Evolutionary conservation across 2,888 invertebrate genomes (phyloP).

Genomic region (Drosophila melanosoma): DNA sequence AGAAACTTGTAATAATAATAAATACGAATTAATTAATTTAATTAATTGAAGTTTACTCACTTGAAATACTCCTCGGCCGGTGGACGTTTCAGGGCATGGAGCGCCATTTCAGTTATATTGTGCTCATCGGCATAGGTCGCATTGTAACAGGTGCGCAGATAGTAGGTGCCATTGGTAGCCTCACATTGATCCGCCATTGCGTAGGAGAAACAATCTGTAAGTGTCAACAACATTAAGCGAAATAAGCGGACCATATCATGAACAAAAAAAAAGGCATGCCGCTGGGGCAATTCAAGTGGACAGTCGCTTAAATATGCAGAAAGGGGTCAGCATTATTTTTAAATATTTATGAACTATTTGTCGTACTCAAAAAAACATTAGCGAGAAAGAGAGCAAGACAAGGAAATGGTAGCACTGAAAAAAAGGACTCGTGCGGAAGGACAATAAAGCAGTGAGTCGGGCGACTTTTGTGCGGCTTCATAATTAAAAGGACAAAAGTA

Average conservation of each 20-base stretch:
- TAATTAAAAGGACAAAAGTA: slow-evolving; percentile 80
- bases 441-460: slow-evolving; percentile 24
- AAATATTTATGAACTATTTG: slow-evolving; percentile 78
- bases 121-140: slow-evolving; percentile 86
- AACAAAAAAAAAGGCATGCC: slow-evolving; percentile 8
- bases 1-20: background rate
- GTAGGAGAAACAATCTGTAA: slow-evolving; percentile 89
- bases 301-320: slow-evolving; percentile 66
- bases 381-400: slow-evolving; percentile 5
- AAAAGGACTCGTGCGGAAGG: slow-evolving; percentile 43
- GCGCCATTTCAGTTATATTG: slow-evolving; percentile 87
- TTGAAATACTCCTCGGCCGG: slow-evolving; percentile 91
- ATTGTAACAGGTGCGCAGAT: slow-evolving; percentile 88
- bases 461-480: slow-evolving; percentile 62
- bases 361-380: slow-evolving; percentile 9
- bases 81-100: slow-evolving; percentile 87
- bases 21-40: too few relatives aligned
- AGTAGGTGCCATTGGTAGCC: slow-evolving; percentile 88
- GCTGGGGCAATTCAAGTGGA: slow-evolving; percentile 11
- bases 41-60: slow-evolving; percentile 84
- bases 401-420: slow-evolving; percentile 25
- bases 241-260: background rate
- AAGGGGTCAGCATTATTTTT: slow-evolving; percentile 50
- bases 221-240: slow-evolving; percentile 18
- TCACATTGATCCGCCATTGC: slow-evolving; percentile 88